Conservation (phyloP, 2,888 invertebrate genomes). For the Suillia variegata region DNA sequence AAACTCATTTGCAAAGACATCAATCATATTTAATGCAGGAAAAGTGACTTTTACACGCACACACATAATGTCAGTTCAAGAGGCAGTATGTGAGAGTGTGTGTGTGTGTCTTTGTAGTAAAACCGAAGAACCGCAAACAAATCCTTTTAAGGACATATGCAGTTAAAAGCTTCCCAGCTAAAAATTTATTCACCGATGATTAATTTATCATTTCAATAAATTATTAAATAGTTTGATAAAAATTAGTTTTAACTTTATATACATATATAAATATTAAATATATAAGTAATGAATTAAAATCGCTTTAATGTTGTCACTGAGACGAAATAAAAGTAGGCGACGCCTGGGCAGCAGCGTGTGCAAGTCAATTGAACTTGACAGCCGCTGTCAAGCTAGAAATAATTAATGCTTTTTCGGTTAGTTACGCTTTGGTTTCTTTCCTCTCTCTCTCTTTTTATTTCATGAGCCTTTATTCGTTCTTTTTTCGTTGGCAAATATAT, state of each 20-base stretch:
- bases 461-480: constrained; percentile 19
- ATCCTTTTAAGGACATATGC: too few relatives aligned
- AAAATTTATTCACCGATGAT: too few relatives aligned
- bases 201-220: background rate
- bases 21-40: constrained; percentile 24
- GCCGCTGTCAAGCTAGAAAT: constrained; percentile 29
- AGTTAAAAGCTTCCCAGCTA: too few relatives aligned
- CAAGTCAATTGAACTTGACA: constrained; percentile 35
- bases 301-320: background rate
- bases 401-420: constrained; percentile 27
- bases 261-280: too few relatives aligned
- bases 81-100: background rate
- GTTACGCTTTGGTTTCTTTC: constrained; percentile 20
- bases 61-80: background rate
- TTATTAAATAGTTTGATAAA: background rate
- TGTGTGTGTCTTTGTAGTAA: background rate
- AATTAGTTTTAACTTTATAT: too few relatives aligned
- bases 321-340: background rate
- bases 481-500: background rate
- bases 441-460: constrained; percentile 10
- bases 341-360: constrained; percentile 1
- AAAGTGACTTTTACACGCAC: constrained; percentile 2
- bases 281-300: too few relatives aligned
- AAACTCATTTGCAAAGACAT: constrained; percentile 19
- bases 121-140: too few relatives aligned